phyloP scores from a whole-genome alignment of 2,797 vertebrate genomes.

The Prunella strophiata region DNA sequence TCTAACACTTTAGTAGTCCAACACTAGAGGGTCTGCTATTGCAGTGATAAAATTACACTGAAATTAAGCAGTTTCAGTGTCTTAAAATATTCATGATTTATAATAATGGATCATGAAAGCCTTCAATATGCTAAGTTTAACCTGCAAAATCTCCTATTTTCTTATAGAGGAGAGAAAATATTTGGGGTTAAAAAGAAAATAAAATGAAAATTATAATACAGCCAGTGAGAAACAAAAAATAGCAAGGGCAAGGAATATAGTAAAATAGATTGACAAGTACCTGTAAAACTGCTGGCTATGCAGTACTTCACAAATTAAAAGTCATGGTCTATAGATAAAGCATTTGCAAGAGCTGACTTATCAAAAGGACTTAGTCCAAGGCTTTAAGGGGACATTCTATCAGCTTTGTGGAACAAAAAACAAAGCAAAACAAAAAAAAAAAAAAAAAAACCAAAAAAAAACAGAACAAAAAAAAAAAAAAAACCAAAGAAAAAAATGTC shows the following conservation, averaged over 20 bases:
- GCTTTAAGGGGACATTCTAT: background rate
- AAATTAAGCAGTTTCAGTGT: background rate
- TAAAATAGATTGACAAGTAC: slow-evolving; percentile 36
- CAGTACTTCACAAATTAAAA: slow-evolving; percentile 38
- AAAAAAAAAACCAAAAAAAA: no score
- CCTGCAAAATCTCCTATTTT: background rate
- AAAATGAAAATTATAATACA: background rate
- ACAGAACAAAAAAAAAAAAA: background rate
- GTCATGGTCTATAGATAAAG: slow-evolving; percentile 15
- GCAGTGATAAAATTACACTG: background rate
- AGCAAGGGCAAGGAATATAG: background rate
- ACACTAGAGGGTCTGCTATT: background rate
- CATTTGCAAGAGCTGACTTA: slow-evolving; percentile 22
- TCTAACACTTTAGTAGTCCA: background rate
- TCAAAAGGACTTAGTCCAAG: background rate
- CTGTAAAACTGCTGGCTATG: slow-evolving; percentile 33
- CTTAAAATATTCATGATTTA: background rate
- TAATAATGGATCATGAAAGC: background rate
- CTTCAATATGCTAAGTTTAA: background rate
- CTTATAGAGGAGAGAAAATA: background rate
- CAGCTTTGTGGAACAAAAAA: background rate
- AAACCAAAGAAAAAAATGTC: background rate
- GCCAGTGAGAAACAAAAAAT: background rate
- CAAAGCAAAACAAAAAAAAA: no score
- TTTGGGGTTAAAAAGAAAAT: background rate